These are phyloP conservation scores for Eutrigla gurnardus DNA, from an alignment of 2,797 vertebrate species.

Conservation along the genomic window DNA sequence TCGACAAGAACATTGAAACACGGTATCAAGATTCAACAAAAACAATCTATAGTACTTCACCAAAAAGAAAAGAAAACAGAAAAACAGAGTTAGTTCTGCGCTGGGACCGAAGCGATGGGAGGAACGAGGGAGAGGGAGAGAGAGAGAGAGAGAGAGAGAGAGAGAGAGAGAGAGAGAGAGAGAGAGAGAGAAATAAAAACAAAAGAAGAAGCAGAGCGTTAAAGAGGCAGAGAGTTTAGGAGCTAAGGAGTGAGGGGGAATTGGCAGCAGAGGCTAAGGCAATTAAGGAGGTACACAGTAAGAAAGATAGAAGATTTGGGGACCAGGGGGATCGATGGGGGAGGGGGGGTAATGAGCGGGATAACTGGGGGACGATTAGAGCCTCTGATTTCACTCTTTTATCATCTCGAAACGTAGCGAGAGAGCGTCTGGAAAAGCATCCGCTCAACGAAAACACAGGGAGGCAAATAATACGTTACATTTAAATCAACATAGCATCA, in stretches of 20 bases:
- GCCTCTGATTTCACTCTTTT: slow-evolving; percentile 73
- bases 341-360: slow-evolving; percentile 66
- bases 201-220: slow-evolving; percentile 37
- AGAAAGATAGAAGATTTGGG: slow-evolving; percentile 70
- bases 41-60: slow-evolving; percentile 84
- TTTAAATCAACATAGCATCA: slow-evolving; percentile 64
- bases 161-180: no score
- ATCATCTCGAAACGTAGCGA: slow-evolving; percentile 56
- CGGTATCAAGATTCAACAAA: slow-evolving; percentile 85
- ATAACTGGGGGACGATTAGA: slow-evolving; percentile 69
- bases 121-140: not conserved
- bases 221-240: slow-evolving; percentile 52
- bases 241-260: slow-evolving; percentile 46
- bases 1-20: slow-evolving; percentile 87
- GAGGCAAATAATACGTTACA: slow-evolving; percentile 63
- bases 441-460: slow-evolving; percentile 46
- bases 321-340: slow-evolving; percentile 55
- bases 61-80: slow-evolving; percentile 65
- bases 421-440: slow-evolving; percentile 49
- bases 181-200: not conserved
- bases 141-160: not conserved
- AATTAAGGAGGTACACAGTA: slow-evolving; percentile 76
- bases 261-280: slow-evolving; percentile 75
- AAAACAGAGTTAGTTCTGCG: slow-evolving; percentile 73
- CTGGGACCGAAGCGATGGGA: slow-evolving; percentile 38